phyloP scores from a whole-genome alignment of 1,140 invertebrate genomes.

The Steinernema khuongi region DNA sequence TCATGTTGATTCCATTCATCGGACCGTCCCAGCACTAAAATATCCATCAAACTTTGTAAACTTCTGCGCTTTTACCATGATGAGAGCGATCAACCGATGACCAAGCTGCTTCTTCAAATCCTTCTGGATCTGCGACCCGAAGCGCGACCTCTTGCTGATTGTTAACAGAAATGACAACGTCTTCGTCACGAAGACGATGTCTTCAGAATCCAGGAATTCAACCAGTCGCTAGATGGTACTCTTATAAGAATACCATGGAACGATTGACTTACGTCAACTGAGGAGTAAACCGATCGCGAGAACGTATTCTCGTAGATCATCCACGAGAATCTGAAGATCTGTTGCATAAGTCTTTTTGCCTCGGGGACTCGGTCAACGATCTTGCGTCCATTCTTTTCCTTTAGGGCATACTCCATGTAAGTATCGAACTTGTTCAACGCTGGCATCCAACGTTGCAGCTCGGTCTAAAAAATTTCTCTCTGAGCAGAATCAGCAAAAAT shows the following conservation, averaged over 20 bases:
- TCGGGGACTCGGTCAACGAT: neutral
- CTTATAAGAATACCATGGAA: neutral
- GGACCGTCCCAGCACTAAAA: neutral
- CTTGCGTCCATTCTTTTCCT: neutral
- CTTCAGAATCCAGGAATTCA: neutral
- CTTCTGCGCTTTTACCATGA: no score
- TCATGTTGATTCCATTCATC: neutral
- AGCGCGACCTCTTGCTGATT: neutral
- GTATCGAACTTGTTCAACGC: constrained; percentile 1
- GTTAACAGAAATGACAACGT: neutral
- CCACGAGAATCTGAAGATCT: neutral
- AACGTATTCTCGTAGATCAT: neutral
- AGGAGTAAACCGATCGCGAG: neutral
- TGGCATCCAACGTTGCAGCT: neutral
- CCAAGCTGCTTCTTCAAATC: neutral
- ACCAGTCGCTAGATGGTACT: neutral
- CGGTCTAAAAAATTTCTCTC: neutral
- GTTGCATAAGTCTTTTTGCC: neutral
- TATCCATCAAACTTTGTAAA: no score
- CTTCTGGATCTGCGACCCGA: neutral
- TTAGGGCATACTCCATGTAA: neutral
- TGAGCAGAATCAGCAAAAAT: neutral
- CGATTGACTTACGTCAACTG: neutral
- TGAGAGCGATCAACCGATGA: neutral
- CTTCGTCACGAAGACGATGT: neutral